Conservation (phyloP, 2,888 invertebrate species). For the Nymphalis urticae region DNA sequence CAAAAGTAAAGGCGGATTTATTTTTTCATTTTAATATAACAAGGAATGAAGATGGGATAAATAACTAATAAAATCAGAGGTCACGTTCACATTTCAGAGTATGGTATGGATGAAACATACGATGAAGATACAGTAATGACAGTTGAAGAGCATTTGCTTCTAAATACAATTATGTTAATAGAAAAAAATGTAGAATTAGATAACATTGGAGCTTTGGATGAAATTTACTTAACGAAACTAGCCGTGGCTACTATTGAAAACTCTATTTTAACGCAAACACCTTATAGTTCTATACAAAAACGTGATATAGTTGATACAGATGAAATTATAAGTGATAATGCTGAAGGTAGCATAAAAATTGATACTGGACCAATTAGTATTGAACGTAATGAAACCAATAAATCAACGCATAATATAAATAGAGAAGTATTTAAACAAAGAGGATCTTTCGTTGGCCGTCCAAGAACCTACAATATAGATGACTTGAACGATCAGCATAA, state of each 20-base stretch:
- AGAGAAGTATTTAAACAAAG: conserved; percentile 40
- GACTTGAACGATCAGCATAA: conserved; percentile 50
- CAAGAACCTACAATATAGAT: conserved; percentile 62
- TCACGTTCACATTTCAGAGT: conserved; percentile 51
- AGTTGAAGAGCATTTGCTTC: conserved; percentile 57
- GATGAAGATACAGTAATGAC: conserved; percentile 51
- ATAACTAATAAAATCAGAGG: background rate
- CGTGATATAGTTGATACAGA: conserved; percentile 48
- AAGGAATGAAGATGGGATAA: background rate
- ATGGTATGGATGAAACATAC: conserved; percentile 47
- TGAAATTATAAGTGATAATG: conserved; percentile 29
- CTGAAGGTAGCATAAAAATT: background rate
- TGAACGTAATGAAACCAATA: conserved; percentile 6
- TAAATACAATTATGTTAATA: conserved; percentile 60
- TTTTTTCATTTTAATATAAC: background rate
- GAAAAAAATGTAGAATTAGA: conserved; percentile 56
- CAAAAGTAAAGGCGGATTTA: too few relatives aligned
- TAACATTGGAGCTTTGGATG: conserved; percentile 58
- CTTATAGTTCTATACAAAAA: conserved; percentile 51
- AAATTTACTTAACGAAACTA: conserved; percentile 62
- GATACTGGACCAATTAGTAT: background rate
- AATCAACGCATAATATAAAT: background rate
- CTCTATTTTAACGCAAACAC: conserved; percentile 40
- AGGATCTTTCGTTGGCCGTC: conserved; percentile 57
- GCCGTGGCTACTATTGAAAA: conserved; percentile 58